Base-by-base conservation (phyloP, 2,113 vertebrate species). In the Anhinga rufa region DNA sequence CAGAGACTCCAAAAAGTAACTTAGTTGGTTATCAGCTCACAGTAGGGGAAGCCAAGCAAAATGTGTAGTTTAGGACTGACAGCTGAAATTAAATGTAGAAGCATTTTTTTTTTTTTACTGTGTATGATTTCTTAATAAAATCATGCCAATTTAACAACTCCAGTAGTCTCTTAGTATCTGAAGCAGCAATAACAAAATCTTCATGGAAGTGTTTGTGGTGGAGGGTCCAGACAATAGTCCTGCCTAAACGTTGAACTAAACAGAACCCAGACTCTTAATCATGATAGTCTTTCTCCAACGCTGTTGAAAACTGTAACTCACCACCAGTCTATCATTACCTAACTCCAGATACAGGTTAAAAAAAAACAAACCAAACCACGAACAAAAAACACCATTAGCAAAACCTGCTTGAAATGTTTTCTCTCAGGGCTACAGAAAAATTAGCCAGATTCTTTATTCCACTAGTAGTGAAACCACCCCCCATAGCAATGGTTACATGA, bases 361-460 rank as follows among this genome's bases (percentile, higher is more conserved):
- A 88, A 44, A 13, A 44, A 87, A 58, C 70, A 86, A 51, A 28
- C 9, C 54, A 32, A n/a, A 46, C 49, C 49, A 46, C 49, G 52
- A 94, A 82, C 38, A 48, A 93, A 81, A 62, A 75, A 28, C 44
- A 91, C 5, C 14, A 83, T 82, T 74, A 96, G 69, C 92, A 93
- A 97, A 97, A 97, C 62, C 88, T 95, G 72, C 86, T 97, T 98
- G 83, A 92, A 95, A 93, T 80, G 82, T 95, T 86, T 92, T 94
- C 80, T 95, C 87, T 93, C 85, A 96, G 94, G 97, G 98, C 96
- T 98, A 98, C 80, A 97, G 92, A 98, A 97, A 98, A 97, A 94
- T 94, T 96, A 97, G 79, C 93, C 98, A 96, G 90, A 95, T 93
- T 94, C 83, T 94, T 95, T 94, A 89, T 97, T 96, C 86, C 95